Percentiles rank a stretch among this genome's conserved stretches.
Evolutionary conservation across 2,797 vertebrate genomes (phyloP).

Genomic region (Heterohyrax brucei): DNA sequence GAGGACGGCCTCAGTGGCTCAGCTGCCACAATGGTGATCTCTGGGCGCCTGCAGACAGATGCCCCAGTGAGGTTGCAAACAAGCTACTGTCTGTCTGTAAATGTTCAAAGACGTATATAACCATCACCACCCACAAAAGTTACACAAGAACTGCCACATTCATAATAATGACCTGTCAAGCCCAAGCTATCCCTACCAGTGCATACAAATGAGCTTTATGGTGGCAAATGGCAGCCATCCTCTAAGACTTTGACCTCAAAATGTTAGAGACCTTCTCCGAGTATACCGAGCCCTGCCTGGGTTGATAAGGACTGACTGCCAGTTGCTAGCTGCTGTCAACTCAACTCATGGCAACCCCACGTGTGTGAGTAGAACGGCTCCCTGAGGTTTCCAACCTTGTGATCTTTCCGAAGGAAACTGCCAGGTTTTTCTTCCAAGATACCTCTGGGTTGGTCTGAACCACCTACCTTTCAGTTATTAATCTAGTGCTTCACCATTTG

Average conservation of each 20-base stretch:
- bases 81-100: neutral
- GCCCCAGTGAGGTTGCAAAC: constrained; percentile 24
- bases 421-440: neutral
- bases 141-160: neutral
- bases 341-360: neutral
- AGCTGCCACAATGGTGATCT: constrained; percentile 96
- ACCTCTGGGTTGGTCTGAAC: neutral
- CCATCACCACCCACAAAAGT: neutral
- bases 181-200: neutral
- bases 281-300: neutral
- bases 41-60: constrained; percentile 92
- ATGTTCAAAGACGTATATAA: constrained; percentile 12
- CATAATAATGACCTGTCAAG: neutral
- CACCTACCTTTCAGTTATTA: neutral
- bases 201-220: neutral
- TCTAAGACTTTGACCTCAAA: neutral
- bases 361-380: neutral
- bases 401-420: neutral
- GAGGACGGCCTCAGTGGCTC: constrained; percentile 93
- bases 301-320: neutral
- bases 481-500: neutral
- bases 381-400: neutral
- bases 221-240: neutral
- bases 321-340: neutral
- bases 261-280: neutral